phyloP scores from a whole-genome alignment of 2,113 vertebrate species.

The Oenanthe melanoleuca region DNA sequence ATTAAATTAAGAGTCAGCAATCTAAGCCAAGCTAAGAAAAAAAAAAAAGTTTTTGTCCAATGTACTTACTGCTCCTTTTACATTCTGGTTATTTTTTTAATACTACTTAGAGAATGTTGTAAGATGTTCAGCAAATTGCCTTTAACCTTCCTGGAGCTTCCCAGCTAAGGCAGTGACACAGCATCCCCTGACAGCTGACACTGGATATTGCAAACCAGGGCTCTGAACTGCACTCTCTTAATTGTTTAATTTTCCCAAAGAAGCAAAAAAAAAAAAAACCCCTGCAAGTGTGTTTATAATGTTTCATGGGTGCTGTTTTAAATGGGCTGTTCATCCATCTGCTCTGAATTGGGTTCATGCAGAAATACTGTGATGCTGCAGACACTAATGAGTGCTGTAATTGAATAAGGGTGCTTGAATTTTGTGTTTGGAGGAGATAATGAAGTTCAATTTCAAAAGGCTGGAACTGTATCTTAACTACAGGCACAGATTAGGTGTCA shows the following conservation, averaged over 20 bases:
- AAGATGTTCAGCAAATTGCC: background rate
- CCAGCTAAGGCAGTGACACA: background rate
- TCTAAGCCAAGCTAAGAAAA: background rate
- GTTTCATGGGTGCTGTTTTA: background rate
- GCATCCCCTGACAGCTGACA: background rate
- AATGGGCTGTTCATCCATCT: background rate
- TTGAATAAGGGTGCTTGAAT: background rate
- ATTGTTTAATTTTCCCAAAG: conserved; percentile 5
- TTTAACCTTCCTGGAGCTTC: background rate
- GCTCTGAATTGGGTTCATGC: background rate
- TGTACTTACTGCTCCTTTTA: background rate
- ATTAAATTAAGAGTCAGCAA: background rate
- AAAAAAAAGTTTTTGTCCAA: background rate
- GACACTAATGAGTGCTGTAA: background rate
- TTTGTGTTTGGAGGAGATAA: background rate
- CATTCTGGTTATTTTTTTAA: background rate
- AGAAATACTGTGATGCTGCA: background rate
- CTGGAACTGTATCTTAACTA: background rate
- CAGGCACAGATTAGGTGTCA: background rate
- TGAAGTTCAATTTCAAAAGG: background rate
- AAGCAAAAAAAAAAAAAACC: background rate
- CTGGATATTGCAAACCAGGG: background rate
- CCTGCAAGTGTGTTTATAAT: background rate
- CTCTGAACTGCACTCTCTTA: background rate
- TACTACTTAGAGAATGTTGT: background rate